phyloP scores from a whole-genome alignment of 2,888 invertebrate species.

The Ferdinandea cuprea region DNA sequence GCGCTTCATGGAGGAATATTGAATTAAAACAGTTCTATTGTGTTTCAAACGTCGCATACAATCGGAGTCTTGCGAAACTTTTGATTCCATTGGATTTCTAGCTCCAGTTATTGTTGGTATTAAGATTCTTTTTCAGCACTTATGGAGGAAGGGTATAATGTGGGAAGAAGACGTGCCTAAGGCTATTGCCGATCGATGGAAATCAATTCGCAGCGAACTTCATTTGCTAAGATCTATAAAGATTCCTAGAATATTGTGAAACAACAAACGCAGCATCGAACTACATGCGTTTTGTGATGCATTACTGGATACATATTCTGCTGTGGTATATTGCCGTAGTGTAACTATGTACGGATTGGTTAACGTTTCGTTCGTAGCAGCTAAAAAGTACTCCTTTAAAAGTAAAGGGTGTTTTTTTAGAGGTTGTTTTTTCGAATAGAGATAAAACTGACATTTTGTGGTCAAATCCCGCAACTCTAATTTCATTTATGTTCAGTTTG shows the following conservation, averaged over 20 bases:
- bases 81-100: slow-evolving; percentile 20
- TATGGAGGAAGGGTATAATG: background rate
- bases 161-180: slow-evolving; percentile 17
- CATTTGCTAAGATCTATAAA: background rate
- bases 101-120: slow-evolving; percentile 6
- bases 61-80: slow-evolving; percentile 20
- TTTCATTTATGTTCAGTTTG: no score
- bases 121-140: no score
- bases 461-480: no score
- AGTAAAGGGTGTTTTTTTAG: no score
- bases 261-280: background rate
- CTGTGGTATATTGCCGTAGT: slow-evolving; percentile 32
- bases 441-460: no score
- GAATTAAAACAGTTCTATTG: background rate
- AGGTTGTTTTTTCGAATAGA: no score
- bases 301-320: slow-evolving; percentile 32
- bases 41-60: slow-evolving; percentile 6
- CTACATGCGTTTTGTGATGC: no score
- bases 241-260: slow-evolving; percentile 7
- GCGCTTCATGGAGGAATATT: no score
- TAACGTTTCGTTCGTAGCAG: slow-evolving; percentile 18
- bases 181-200: slow-evolving; percentile 7
- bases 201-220: background rate
- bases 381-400: slow-evolving; percentile 33
- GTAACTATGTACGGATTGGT: background rate